Conservation (phyloP, 2,888 invertebrate genomes). For the Candidula unifasciata region DNA sequence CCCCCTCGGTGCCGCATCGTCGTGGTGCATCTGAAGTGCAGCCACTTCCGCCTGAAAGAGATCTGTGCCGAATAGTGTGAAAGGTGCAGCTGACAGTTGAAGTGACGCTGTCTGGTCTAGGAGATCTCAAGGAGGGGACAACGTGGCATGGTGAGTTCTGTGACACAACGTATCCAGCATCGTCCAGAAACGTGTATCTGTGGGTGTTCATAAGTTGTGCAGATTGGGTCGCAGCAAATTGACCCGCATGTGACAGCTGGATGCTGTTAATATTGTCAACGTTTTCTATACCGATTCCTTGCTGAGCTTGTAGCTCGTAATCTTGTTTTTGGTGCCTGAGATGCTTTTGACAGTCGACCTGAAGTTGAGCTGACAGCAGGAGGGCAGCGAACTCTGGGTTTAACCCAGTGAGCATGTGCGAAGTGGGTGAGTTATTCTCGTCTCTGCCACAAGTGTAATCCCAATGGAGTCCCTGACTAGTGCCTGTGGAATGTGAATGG, state of each 20-base stretch:
- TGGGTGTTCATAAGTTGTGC: not conserved
- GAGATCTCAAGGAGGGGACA: conserved; percentile 30
- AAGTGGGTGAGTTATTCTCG: not conserved
- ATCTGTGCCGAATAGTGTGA: not conserved
- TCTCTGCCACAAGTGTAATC: not conserved
- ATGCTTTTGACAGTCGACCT: not conserved
- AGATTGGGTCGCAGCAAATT: not conserved
- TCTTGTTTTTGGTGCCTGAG: not conserved
- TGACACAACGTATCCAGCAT: not conserved
- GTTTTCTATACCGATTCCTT: not conserved
- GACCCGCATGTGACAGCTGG: not conserved
- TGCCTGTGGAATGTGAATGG: not conserved
- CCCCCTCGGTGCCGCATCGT: not conserved
- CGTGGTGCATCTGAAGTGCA: not conserved
- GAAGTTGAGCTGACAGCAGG: not conserved
- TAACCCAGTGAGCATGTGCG: not conserved
- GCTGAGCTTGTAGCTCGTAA: not conserved
- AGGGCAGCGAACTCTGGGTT: too few species aligned
- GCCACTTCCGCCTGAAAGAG: conserved; percentile 20
- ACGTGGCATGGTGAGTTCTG: conserved; percentile 22
- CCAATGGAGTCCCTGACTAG: not conserved
- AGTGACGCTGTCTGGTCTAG: not conserved
- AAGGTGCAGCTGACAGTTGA: not conserved
- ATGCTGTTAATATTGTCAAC: not conserved
- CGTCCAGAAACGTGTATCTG: not conserved